Percentiles rank a stretch among this genome's conserved stretches.
Evolutionary conservation across 2,113 vertebrate genomes (phyloP).

Genomic region (Perccottus glenii): DNA sequence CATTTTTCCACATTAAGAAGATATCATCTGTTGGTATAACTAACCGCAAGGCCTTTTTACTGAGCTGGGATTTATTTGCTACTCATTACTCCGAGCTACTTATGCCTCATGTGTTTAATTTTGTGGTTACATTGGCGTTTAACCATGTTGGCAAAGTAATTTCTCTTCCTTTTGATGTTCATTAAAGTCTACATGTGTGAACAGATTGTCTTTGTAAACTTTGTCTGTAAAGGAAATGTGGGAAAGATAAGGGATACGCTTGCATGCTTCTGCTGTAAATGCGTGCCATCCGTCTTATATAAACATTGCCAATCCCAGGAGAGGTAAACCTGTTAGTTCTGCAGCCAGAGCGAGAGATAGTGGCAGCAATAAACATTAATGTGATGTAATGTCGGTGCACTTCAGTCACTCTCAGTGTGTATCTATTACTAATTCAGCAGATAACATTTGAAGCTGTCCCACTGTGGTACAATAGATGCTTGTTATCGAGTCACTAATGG

Average conservation of each 20-base stretch:
- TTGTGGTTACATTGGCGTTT: slow-evolving; percentile 23
- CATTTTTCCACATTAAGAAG: slow-evolving; percentile 42
- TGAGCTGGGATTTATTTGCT: slow-evolving; percentile 37
- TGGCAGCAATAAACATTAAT: slow-evolving; percentile 31
- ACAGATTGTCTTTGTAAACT: slow-evolving; percentile 21
- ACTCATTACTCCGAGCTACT: slow-evolving; percentile 29
- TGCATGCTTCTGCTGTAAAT: slow-evolving; percentile 38
- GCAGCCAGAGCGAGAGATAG: slow-evolving; percentile 27
- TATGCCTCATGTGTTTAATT: slow-evolving; percentile 41
- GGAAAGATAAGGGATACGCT: slow-evolving; percentile 29
- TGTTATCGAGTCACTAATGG: slow-evolving; percentile 44
- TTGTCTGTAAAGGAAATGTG: slow-evolving; percentile 2
- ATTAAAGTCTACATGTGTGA: slow-evolving; percentile 28
- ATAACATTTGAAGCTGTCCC: slow-evolving; percentile 54
- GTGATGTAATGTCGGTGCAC: slow-evolving; percentile 42
- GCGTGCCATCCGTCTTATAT: slow-evolving; percentile 29
- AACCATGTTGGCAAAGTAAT: slow-evolving; percentile 26
- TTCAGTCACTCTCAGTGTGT: slow-evolving; percentile 35
- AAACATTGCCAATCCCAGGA: slow-evolving; percentile 18
- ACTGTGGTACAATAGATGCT: slow-evolving; percentile 53
- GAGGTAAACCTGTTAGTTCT: slow-evolving; percentile 12
- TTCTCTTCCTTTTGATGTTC: slow-evolving; percentile 43
- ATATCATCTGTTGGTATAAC: slow-evolving; percentile 38
- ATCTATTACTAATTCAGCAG: slow-evolving; percentile 57
- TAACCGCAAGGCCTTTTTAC: slow-evolving; percentile 30